phyloP scores from a whole-genome alignment of 2,113 vertebrate species.

The Cygnus buccinator region DNA sequence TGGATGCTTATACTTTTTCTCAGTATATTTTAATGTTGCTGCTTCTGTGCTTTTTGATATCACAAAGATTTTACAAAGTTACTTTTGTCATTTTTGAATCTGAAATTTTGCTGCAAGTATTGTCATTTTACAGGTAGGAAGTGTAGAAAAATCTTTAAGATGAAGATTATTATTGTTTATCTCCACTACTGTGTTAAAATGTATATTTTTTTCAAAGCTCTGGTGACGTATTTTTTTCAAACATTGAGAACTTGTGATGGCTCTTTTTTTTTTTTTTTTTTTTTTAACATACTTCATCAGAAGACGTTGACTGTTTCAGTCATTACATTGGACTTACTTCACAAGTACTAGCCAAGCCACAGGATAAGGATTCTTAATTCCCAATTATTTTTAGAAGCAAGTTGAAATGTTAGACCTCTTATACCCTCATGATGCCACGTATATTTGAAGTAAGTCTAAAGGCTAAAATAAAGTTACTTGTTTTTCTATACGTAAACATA shows the following conservation, averaged over 20 bases:
- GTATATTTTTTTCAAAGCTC: neutral
- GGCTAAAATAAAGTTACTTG: constrained; percentile 69
- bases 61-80: neutral
- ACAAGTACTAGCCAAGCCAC: constrained; percentile 82
- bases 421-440: constrained; percentile 83
- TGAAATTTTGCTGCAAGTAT: neutral
- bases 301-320: constrained; percentile 56
- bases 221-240: neutral
- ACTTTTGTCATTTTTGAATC: neutral
- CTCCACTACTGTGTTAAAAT: neutral
- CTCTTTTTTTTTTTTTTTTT: neutral
- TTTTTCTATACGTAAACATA: neutral
- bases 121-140: neutral
- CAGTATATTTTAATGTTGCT: neutral
- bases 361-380: constrained; percentile 88
- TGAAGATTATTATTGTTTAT: constrained; percentile 11
- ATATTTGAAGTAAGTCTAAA: constrained; percentile 85
- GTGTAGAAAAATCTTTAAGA: neutral
- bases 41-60: neutral
- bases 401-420: constrained; percentile 90
- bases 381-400: constrained; percentile 92
- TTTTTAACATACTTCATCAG: constrained; percentile 6
- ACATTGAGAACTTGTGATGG: constrained; percentile 21
- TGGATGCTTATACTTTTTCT: neutral
- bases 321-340: constrained; percentile 62